These are phyloP conservation scores for Hoplias malabaricus DNA, from an alignment of 2,113 vertebrate species.

Conservation along the genomic window DNA sequence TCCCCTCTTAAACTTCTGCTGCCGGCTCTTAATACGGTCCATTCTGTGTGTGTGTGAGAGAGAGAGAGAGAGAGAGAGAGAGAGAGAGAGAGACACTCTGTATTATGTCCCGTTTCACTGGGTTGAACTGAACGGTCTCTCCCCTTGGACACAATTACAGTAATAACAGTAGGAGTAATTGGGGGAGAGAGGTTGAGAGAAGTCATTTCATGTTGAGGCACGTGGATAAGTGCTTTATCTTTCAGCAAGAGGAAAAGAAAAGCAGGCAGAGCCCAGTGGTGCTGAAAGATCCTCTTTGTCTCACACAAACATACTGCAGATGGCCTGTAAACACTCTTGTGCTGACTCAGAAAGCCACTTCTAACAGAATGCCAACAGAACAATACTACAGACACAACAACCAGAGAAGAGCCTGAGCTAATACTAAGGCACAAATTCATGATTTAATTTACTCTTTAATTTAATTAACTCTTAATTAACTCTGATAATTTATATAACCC, in stretches of 20 bases:
- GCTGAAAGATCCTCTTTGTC: constrained; percentile 39
- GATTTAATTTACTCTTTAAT: too few relatives aligned
- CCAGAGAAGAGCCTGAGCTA: background rate
- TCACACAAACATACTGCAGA: constrained; percentile 25
- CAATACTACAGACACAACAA: background rate
- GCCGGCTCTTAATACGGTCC: constrained; percentile 93
- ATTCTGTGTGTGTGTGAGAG: constrained; percentile 74
- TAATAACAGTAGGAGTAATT: constrained; percentile 18
- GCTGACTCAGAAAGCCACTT: background rate
- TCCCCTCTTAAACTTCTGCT: constrained; percentile 93
- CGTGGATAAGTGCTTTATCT: constrained; percentile 28
- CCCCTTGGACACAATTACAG: constrained; percentile 23
- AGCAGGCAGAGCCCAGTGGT: background rate
- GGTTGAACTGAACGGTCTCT: constrained; percentile 8
- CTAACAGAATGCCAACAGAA: background rate
- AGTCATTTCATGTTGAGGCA: constrained; percentile 1
- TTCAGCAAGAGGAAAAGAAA: background rate
- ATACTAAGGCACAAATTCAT: background rate
- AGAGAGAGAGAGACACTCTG: background rate
- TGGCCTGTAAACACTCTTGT: constrained; percentile 11
- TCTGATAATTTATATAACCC: too few relatives aligned
- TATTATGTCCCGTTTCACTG: constrained; percentile 1
- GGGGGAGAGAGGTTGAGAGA: constrained; percentile 21
- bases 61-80: background rate
- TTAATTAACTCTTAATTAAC: background rate